These are phyloP conservation scores for Callipepla californica DNA, from an alignment of 2,113 vertebrate species.

Conservation along the genomic window DNA sequence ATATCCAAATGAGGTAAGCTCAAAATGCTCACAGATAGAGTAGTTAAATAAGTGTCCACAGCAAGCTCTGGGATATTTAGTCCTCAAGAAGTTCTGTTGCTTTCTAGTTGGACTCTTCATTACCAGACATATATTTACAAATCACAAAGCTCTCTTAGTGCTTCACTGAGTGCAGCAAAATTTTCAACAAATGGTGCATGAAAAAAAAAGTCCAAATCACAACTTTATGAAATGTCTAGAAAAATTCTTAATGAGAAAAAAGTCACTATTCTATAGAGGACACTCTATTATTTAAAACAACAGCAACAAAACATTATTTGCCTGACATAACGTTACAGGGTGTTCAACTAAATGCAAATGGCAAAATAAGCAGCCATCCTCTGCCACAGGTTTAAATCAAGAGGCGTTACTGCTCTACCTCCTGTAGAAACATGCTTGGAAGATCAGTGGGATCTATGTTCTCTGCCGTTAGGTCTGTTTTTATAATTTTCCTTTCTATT, in stretches of 20 bases:
- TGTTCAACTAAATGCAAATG: background rate
- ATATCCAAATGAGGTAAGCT: background rate
- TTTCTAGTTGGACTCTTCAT: background rate
- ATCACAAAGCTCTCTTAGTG: background rate
- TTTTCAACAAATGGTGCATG: background rate
- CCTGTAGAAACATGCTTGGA: background rate
- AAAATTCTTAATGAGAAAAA: background rate
- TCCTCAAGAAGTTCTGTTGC: background rate
- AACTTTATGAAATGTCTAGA: background rate
- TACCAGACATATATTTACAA: background rate
- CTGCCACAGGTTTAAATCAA: background rate
- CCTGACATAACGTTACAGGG: background rate
- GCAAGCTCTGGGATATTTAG: background rate
- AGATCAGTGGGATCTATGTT: background rate
- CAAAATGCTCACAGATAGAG: background rate
- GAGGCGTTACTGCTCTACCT: background rate
- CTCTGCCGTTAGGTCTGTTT: background rate
- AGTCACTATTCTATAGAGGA: background rate
- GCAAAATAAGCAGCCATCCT: background rate
- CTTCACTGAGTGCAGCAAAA: background rate
- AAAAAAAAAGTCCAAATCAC: background rate
- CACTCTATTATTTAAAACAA: background rate
- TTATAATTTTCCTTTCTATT: background rate
- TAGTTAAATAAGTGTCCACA: background rate
- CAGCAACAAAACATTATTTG: background rate